Conservation (phyloP, 1,140 invertebrate species). For the Drosophila mojavensis region DNA sequence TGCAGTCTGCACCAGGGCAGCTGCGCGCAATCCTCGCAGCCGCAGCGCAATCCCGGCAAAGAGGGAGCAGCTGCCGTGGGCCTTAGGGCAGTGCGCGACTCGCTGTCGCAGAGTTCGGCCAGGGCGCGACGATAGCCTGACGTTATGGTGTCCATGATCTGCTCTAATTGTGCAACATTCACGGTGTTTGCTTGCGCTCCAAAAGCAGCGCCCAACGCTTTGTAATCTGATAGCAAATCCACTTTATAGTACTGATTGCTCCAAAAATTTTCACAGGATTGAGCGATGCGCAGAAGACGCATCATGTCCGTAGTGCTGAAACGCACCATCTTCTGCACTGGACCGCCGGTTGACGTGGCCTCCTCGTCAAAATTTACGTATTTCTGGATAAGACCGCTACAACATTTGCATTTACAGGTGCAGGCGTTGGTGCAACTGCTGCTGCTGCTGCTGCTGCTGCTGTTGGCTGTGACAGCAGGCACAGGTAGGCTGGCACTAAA, state of each 20-base stretch:
- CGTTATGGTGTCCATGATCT: slow-evolving; percentile 47
- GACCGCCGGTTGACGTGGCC: background rate
- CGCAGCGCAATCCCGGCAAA: slow-evolving; percentile 34
- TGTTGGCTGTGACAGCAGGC: background rate
- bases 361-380: slow-evolving; percentile 39
- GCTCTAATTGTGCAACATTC: background rate
- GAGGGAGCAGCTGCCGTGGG: background rate
- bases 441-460: background rate
- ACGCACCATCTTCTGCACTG: slow-evolving; percentile 51
- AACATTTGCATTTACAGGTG: slow-evolving; percentile 48
- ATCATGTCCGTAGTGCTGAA: slow-evolving; percentile 45
- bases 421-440: slow-evolving; percentile 23
- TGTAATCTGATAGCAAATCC: slow-evolving; percentile 30
- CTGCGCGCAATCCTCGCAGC: slow-evolving; percentile 1
- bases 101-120: background rate
- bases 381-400: slow-evolving; percentile 32
- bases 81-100: slow-evolving; percentile 20
- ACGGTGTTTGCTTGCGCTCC: too few species aligned
- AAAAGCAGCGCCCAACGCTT: background rate
- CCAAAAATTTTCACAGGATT: slow-evolving; percentile 45
- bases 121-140: slow-evolving; percentile 43
- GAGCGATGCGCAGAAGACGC: slow-evolving; percentile 25
- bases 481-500: slow-evolving; percentile 30
- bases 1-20: slow-evolving; percentile 25
- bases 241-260: slow-evolving; percentile 42